Base-by-base conservation (phyloP, 2,113 vertebrate genomes). In the Ictalurus furcatus region DNA sequence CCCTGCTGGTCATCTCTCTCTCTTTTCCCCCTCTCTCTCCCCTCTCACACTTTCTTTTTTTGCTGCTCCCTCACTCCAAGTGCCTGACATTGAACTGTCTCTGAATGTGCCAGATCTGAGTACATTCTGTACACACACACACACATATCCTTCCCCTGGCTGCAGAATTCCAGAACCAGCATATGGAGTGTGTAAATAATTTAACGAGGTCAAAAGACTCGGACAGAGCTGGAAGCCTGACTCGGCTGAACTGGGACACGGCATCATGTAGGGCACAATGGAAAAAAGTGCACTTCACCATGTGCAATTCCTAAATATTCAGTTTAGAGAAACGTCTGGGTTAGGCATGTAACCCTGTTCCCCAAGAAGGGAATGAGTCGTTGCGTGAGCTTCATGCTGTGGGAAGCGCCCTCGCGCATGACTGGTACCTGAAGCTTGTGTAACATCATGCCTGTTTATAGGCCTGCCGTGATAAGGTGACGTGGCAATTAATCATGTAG, bases 1-100 rank as follows among this genome's bases (percentile, higher is more conserved):
- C 95, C 94, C 95, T 92, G 93, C 95, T 95, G 96, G 96, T 95
- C 95, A 95, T 94, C 95, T 93, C 71, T 93, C 93, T 93, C 92
- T 89, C 90, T 92, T 93, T 93, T 89, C 30, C 30, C 19, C 30
- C 90, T 28, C 52, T 90, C 93, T 94, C 95, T 94, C 94, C 94
- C 93, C 95, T 94, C 67, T 90, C 94, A 93, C 92, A 89, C 92
- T 92, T 93, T 94, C 56, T 19, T 87, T 92, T 93, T 91, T 63
- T 89, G 90, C 90, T 74, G 74, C 91, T 93, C 93, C 89, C 92
- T 91, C 52, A 95, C 94, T 95, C 95, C 95, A 89, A 87, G 81
- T 87, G 85, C 52, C 88, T 80, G 90, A 91, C 92, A 93, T 91
- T 92, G 92, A 93, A 90, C 54, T 84, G 85, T 90, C 85, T 90